Evolutionary conservation across 2,888 invertebrate species (phyloP).

Genomic region (Heliconius ismenius): DNA sequence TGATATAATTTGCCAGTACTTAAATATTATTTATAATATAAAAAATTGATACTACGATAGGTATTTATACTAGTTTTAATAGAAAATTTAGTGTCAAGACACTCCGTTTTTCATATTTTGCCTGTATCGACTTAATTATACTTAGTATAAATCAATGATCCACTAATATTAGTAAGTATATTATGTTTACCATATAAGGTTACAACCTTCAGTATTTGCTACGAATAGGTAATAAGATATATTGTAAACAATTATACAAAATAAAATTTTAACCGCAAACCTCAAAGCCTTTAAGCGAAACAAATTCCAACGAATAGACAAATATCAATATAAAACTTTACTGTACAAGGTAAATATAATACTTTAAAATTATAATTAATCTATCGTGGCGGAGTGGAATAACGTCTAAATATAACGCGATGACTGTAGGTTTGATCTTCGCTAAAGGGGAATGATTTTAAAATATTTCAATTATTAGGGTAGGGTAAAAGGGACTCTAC

Average conservation of each 20-base stretch:
- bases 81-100: too few species aligned
- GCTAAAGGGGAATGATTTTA: too few species aligned
- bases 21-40: neutral
- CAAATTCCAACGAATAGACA: neutral
- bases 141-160: too few species aligned
- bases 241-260: neutral
- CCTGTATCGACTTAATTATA: too few species aligned
- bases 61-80: too few species aligned
- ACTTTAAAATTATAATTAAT: neutral
- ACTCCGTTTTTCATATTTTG: too few species aligned
- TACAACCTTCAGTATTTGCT: neutral
- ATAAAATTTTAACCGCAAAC: neutral
- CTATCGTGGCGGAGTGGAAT: neutral
- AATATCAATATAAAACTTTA: slow-evolving; percentile 7
- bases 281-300: slow-evolving; percentile 19
- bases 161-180: neutral
- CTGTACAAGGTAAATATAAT: neutral
- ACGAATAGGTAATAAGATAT: neutral
- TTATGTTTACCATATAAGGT: neutral
- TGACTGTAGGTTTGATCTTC: neutral
- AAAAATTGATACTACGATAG: too few species aligned
- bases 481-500: too few species aligned
- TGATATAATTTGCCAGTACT: neutral
- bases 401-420: neutral
- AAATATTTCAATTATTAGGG: too few species aligned